These are phyloP conservation scores for Drosophila punjabiensis DNA, from an alignment of 1,140 invertebrate species.

Conservation along the genomic window DNA sequence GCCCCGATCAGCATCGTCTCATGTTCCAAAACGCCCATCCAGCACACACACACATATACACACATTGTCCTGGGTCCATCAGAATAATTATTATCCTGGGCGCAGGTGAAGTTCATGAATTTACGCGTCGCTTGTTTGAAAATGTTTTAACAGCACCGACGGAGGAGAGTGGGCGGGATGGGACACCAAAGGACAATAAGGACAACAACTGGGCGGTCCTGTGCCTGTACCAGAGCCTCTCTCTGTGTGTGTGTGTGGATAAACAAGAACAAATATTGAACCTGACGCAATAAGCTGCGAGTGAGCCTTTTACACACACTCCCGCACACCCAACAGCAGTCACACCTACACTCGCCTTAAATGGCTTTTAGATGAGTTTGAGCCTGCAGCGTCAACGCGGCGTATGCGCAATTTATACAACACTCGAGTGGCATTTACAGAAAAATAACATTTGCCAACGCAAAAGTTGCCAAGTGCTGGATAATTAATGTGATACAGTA, in stretches of 20 bases:
- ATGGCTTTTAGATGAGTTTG: constrained; percentile 62
- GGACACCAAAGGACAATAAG: constrained; percentile 62
- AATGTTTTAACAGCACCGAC: constrained; percentile 58
- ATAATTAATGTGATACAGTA: constrained; percentile 52
- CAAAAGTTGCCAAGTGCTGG: constrained; percentile 33
- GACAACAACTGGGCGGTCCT: constrained; percentile 45
- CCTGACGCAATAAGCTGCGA: constrained; percentile 70
- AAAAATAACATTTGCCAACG: constrained; percentile 21
- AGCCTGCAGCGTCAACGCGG: constrained; percentile 28
- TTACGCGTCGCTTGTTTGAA: constrained; percentile 68
- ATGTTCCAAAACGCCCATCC: constrained; percentile 38
- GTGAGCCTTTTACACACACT: constrained; percentile 12
- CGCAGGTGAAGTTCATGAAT: constrained; percentile 59
- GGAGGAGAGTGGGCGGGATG: constrained; percentile 4
- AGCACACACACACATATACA: constrained; percentile 2
- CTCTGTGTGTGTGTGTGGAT: constrained; percentile 9
- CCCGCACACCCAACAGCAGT: constrained; percentile 30
- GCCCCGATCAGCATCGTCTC: constrained; percentile 36
- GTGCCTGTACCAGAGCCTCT: constrained; percentile 6
- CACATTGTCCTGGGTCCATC: constrained; percentile 40
- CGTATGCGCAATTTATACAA: constrained; percentile 71
- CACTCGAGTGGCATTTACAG: constrained; percentile 58
- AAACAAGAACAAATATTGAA: constrained; percentile 76
- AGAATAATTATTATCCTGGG: constrained; percentile 66
- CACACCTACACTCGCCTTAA: constrained; percentile 61